Percentiles rank a stretch among this genome's conserved stretches.
These are phyloP conservation scores for Scartelaos histophorus DNA, from an alignment of 2,113 vertebrate species.

Conservation along the genomic window DNA sequence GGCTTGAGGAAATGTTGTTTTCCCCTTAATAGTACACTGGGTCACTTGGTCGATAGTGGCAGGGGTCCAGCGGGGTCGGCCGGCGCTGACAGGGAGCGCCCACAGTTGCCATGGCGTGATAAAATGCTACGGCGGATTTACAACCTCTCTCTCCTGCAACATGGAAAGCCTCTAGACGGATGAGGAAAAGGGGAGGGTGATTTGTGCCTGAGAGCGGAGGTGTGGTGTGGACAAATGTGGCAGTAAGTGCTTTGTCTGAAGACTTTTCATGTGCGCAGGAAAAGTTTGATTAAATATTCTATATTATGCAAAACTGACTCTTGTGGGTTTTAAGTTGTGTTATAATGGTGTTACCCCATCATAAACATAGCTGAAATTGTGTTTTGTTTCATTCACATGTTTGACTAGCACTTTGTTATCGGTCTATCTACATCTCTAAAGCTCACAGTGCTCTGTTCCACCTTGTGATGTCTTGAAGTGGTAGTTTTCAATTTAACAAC, in stretches of 20 bases:
- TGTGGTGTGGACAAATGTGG: background rate
- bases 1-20: constrained; percentile 64
- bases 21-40: constrained; percentile 67
- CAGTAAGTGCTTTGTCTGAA: background rate
- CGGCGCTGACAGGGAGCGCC: constrained; percentile 45
- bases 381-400: too few species aligned
- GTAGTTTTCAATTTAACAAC: too few species aligned
- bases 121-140: constrained; percentile 57
- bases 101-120: constrained; percentile 43
- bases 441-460: too few species aligned
- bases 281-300: background rate
- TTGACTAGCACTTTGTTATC: too few species aligned
- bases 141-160: constrained; percentile 6
- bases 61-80: constrained; percentile 60
- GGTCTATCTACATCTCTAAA: too few species aligned
- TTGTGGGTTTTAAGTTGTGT: too few species aligned
- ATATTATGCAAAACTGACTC: too few species aligned
- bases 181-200: constrained; percentile 31
- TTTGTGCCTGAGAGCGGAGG: constrained; percentile 8
- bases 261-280: background rate
- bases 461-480: too few species aligned
- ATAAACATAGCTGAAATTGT: too few species aligned
- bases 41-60: constrained; percentile 69
- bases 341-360: too few species aligned
- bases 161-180: constrained; percentile 17